Evolutionary conservation across 2,113 vertebrate species (phyloP).

Genomic region (Capricornis sumatraensis): DNA sequence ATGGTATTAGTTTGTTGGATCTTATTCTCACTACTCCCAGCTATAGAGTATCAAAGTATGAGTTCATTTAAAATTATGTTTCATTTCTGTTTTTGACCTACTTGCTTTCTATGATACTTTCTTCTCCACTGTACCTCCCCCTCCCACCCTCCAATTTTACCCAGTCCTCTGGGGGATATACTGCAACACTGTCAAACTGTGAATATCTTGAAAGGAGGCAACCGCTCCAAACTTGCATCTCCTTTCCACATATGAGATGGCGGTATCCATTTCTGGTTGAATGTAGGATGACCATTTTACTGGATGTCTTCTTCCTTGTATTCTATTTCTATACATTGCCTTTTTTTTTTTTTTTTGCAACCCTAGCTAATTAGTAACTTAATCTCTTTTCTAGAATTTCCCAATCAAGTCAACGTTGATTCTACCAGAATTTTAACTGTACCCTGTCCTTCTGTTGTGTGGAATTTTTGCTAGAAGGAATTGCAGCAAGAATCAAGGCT

Average conservation of each 20-base stretch:
- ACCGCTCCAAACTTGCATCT: neutral
- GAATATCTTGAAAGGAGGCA: neutral
- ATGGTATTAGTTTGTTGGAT: neutral
- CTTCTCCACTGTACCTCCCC: neutral
- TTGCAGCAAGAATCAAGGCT: neutral
- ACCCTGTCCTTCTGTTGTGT: neutral
- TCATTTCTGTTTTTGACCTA: neutral
- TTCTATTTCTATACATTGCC: neutral
- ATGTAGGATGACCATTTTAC: neutral
- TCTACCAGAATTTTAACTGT: slow-evolving; percentile 23
- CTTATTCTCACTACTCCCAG: neutral
- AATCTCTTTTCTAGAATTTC: slow-evolving; percentile 34
- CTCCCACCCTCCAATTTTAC: neutral
- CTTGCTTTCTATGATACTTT: slow-evolving; percentile 1
- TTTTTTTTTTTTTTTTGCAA: slow-evolving; percentile 27
- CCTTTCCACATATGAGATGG: slow-evolving; percentile 1
- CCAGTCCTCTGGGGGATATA: neutral
- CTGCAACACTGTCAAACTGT: neutral
- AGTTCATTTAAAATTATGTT: slow-evolving; percentile 33
- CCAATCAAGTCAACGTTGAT: slow-evolving; percentile 21
- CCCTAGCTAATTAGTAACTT: neutral
- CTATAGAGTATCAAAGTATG: neutral
- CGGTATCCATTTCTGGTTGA: neutral
- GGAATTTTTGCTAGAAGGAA: slow-evolving; percentile 40
- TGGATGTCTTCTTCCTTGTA: neutral